Conservation (phyloP, 2,797 vertebrate species). For the Cyprinella venusta region DNA sequence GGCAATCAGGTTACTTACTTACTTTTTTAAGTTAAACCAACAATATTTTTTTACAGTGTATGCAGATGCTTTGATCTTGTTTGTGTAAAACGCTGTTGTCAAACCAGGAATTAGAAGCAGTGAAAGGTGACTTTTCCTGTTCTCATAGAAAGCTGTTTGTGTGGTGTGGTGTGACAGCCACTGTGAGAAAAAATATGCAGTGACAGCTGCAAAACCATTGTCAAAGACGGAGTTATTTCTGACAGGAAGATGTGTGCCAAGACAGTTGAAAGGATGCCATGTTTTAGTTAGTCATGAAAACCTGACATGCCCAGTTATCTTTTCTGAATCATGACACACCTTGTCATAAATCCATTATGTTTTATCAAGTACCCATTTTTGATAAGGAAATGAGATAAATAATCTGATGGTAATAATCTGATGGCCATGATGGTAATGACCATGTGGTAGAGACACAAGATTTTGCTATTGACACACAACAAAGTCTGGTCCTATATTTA, state of each 20-base stretch:
- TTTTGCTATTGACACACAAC: constrained; percentile 3
- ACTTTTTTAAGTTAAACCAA: no score
- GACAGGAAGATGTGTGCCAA: background rate
- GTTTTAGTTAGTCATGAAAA: background rate
- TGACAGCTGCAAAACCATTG: background rate
- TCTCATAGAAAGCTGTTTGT: background rate
- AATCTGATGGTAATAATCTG: no score
- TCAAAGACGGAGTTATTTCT: constrained; percentile 21
- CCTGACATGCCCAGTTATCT: background rate
- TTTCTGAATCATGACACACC: constrained; percentile 16
- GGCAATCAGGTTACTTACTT: no score
- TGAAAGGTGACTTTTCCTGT: constrained; percentile 47
- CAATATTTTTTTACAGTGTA: background rate
- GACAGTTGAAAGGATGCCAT: background rate
- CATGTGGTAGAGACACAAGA: background rate
- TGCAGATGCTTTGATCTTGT: background rate
- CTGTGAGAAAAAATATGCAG: background rate
- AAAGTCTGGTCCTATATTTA: background rate
- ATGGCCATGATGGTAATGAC: background rate
- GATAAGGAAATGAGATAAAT: constrained; percentile 9
- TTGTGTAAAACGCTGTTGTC: background rate
- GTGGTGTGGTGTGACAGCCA: background rate
- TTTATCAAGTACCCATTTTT: background rate
- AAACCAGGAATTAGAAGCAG: constrained; percentile 32
- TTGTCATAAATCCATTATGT: constrained; percentile 16